Evolutionary conservation across 1,140 invertebrate species (phyloP).

Genomic region (Drosophila orena): DNA sequence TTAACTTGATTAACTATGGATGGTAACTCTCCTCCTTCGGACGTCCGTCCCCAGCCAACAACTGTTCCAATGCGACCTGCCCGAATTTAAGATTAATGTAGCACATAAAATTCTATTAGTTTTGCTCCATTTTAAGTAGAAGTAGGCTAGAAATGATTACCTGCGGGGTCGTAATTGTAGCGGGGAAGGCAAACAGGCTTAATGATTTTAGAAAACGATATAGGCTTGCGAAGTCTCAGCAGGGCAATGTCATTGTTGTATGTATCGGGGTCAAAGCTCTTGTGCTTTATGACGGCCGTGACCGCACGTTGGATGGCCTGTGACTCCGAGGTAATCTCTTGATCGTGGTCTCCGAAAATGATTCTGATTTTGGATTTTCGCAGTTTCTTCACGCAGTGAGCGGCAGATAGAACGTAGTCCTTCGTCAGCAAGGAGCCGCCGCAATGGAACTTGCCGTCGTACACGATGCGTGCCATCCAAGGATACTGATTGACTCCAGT

Average conservation of each 20-base stretch:
- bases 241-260: constrained; percentile 95
- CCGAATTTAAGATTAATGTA: neutral
- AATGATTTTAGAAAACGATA: constrained; percentile 91
- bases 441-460: constrained; percentile 95
- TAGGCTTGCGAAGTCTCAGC: constrained; percentile 90
- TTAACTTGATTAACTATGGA: constrained; percentile 92
- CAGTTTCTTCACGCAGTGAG: constrained; percentile 90
- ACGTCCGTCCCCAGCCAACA: constrained; percentile 93
- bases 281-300: constrained; percentile 90
- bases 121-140: too few relatives aligned
- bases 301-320: constrained; percentile 92
- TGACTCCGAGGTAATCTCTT: constrained; percentile 90
- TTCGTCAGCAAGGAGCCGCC: constrained; percentile 93
- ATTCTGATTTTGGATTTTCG: constrained; percentile 92
- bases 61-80: constrained; percentile 87
- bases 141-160: constrained; percentile 78
- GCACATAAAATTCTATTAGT: neutral
- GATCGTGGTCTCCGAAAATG: constrained; percentile 92
- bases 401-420: constrained; percentile 89
- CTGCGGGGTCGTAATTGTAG: constrained; percentile 89
- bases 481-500: constrained; percentile 93
- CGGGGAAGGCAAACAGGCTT: constrained; percentile 91
- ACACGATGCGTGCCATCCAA: constrained; percentile 92
- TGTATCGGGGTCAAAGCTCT: constrained; percentile 92
- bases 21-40: constrained; percentile 92